Conservation (phyloP, 2,113 vertebrate species). For the Marmota flaviventris region DNA sequence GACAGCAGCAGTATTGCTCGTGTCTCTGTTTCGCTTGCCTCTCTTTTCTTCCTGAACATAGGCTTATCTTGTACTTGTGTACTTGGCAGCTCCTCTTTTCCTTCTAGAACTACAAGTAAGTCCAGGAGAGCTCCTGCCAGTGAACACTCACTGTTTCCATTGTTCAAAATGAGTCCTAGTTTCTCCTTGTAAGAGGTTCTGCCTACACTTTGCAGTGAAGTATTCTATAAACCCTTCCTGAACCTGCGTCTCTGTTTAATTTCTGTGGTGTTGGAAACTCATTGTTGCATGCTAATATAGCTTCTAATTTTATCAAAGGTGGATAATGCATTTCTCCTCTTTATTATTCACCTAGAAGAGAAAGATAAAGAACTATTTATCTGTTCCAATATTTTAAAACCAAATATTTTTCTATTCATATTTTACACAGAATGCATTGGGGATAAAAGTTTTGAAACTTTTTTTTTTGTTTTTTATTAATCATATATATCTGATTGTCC, state of each 20-base stretch:
- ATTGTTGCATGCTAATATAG: neutral
- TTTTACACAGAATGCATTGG: neutral
- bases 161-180: neutral
- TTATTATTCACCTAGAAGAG: neutral
- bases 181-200: neutral
- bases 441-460: neutral
- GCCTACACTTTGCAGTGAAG: neutral
- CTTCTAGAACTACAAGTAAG: neutral
- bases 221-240: neutral
- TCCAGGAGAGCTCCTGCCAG: neutral
- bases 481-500: neutral
- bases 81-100: neutral
- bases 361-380: neutral
- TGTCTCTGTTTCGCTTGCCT: neutral
- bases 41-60: neutral
- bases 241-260: neutral
- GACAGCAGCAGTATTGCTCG: neutral
- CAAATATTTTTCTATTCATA: neutral
- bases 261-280: neutral
- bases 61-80: neutral
- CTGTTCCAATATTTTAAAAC: neutral
- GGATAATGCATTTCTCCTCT: neutral
- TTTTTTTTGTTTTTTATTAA: neutral
- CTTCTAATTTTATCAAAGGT: conserved; percentile 6
- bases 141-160: neutral